Base-by-base conservation (phyloP, 2,113 vertebrate genomes). In the Xerus inauris region DNA sequence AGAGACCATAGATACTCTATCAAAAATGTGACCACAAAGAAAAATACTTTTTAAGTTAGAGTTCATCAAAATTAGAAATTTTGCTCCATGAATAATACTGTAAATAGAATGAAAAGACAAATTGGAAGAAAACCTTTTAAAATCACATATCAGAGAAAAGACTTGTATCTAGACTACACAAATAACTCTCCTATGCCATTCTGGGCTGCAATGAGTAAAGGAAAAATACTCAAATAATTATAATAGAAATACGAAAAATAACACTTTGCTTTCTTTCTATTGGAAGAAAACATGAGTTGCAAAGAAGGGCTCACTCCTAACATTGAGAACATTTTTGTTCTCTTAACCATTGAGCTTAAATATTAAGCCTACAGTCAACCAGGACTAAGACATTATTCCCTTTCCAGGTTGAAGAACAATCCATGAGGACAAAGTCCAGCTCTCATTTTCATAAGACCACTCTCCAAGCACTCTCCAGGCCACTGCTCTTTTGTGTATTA, bases 101-200 rank as follows among this genome's bases (percentile, higher is more conserved):
- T 20, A 85, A 54, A 82, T 38, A 94, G 19, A 84, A 83, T 81
- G 14, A 83, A 73, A 83, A 94, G n/a, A 84, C 22, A 92, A 94
- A 54, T 8, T 67, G 12, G 17, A 14, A 64, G 24, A 12, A 80
- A 86, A 54, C 7, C 40, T 47, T 80, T 38, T 20, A 22, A 76
- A 87, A 90, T 42, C 32, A 38, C 0, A 26, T 62, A n/a, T 75
- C 42, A 94, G 24, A 51, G 57, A 80, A 83, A 92, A 8, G 30
- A 67, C 26, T 88, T 83, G 3, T 12, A 10, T 16, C 73, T 54
- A 40, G 42, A 76, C 26, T 71, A 2, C 2, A 30, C 19, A 35
- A 38, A 9, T 20, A 69, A 17, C 22, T 69, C 38, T 79, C 4
- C 54, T 54, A 64, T 3, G 69, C 28, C 87, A 6, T 2, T n/a